Conservation (phyloP, 2,113 vertebrate species). For the Dipodomys spectabilis region DNA sequence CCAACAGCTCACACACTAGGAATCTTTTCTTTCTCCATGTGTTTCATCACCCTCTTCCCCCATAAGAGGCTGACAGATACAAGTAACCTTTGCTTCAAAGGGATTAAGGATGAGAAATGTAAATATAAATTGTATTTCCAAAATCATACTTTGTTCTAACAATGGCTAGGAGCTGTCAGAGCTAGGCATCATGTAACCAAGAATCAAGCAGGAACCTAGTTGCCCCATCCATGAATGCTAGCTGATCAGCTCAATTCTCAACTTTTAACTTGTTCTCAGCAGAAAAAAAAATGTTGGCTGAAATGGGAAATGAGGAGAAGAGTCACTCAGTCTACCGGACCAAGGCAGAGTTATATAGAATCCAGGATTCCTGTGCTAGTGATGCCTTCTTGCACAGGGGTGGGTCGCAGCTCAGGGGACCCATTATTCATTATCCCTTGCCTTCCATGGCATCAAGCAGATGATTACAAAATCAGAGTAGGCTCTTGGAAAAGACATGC, state of each 20-base stretch:
- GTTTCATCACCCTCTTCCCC: background rate
- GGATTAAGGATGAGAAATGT: constrained; percentile 63
- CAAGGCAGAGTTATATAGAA: constrained; percentile 30
- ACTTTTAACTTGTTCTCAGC: constrained; percentile 35
- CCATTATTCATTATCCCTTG: constrained; percentile 31
- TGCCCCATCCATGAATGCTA: background rate
- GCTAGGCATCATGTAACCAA: constrained; percentile 9
- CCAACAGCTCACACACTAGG: background rate
- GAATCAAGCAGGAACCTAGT: constrained; percentile 36
- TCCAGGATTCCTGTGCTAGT: background rate
- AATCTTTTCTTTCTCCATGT: constrained; percentile 34
- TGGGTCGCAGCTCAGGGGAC: background rate
- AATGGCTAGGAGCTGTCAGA: constrained; percentile 46
- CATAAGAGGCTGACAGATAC: background rate
- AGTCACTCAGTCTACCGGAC: background rate
- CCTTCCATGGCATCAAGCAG: constrained; percentile 28
- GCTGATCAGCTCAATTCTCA: constrained; percentile 50
- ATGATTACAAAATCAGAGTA: constrained; percentile 62
- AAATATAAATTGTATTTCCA: constrained; percentile 56
- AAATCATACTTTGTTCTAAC: constrained; percentile 54
- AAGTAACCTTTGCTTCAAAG: constrained; percentile 52
- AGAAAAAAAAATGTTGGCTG: constrained; percentile 43
- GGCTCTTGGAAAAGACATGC: constrained; percentile 25
- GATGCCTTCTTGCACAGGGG: background rate
- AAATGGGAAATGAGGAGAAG: constrained; percentile 52